Evolutionary conservation across 2,888 invertebrate species (phyloP), one percentile per base, ranked within the genome.

Genomic region (Polydrusus cervinus): DNA sequence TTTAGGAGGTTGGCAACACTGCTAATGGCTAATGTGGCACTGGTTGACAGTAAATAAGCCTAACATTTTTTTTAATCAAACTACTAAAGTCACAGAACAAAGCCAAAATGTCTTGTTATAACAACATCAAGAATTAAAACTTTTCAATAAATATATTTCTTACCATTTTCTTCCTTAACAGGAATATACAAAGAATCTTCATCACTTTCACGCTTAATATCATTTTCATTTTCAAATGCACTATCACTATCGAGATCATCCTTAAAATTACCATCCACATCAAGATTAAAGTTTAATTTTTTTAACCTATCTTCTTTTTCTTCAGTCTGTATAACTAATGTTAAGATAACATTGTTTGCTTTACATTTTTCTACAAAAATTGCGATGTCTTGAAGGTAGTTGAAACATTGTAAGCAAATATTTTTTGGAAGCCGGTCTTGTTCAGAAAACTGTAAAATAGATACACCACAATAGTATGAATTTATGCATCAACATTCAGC

Each of bases 301-400:
- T 47, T 61, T 43, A 66, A 20, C 72, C 66, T 70, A n/a, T 47
- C 47, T 30, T 71, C 71, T 70, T 76, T 69, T 55, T 75, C 66
- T 66, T 68, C 74, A n/a, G 73, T 47, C 40, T 75, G 45, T 43
- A 66, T 34, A 18, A 79, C 67, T 55, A 67, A 61, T 71, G 67
- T 75, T 20, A 80, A 70, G 30, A 72, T 38, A n/a, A 49, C 45
- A 69, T 80, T 71, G 49, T 73, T 79, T 57, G 62, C 55, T 62
- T 77, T 79, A 30, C 79, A 79, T 65, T 75, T 78, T 9, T 79
- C 77, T 38, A 78, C 77, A 78, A 80, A 80, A 60, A 49, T 51
- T 61, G 30, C 60, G 8, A 80, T 71, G 16, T 79, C 75, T 67
- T 79, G 70, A n/a, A 80, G 66, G 34, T 74, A 71, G 20, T 55